Conservation (phyloP, 1,140 invertebrate genomes). For the Drosophila sulfurigaster region DNA sequence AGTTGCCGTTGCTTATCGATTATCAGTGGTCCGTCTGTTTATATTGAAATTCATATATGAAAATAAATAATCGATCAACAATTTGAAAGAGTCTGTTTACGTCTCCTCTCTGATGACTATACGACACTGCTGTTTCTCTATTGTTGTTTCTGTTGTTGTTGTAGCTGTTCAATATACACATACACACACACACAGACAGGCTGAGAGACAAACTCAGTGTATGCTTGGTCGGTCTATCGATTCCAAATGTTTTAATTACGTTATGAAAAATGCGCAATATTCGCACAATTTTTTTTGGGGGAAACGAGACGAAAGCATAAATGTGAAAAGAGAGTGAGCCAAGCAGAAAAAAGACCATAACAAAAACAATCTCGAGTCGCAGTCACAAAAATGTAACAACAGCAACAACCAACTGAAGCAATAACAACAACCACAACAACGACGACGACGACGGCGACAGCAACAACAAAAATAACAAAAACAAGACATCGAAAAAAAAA, state of each 20-base stretch:
- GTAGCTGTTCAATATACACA: conserved; percentile 16
- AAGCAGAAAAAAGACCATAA: conserved; percentile 38
- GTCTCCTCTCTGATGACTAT: conserved; percentile 20
- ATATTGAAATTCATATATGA: conserved; percentile 38
- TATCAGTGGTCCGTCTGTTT: conserved; percentile 43
- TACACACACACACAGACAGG: conserved; percentile 3
- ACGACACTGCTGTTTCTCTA: conserved; percentile 19
- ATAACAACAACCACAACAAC: conserved; percentile 3
- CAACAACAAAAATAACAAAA: conserved; percentile 17
- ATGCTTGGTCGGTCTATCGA: conserved; percentile 42
- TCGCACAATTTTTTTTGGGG: conserved; percentile 36
- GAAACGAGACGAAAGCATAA: conserved; percentile 45
- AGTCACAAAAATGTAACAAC: not conserved
- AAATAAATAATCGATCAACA: conserved; percentile 39
- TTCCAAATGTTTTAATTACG: conserved; percentile 52
- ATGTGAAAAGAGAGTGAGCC: conserved; percentile 25
- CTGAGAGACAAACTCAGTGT: conserved; percentile 32
- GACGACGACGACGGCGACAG: not conserved
- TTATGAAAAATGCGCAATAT: conserved; percentile 56
- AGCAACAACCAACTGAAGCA: not conserved
- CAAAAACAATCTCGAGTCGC: conserved; percentile 29
- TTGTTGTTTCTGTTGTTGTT: conserved; percentile 17
- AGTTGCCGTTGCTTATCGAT: conserved; percentile 49
- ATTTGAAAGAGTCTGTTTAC: conserved; percentile 43
- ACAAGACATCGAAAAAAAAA: conserved; percentile 10